Evolutionary conservation across 2,888 invertebrate genomes (phyloP).

Genomic region (Catocala nupta): DNA sequence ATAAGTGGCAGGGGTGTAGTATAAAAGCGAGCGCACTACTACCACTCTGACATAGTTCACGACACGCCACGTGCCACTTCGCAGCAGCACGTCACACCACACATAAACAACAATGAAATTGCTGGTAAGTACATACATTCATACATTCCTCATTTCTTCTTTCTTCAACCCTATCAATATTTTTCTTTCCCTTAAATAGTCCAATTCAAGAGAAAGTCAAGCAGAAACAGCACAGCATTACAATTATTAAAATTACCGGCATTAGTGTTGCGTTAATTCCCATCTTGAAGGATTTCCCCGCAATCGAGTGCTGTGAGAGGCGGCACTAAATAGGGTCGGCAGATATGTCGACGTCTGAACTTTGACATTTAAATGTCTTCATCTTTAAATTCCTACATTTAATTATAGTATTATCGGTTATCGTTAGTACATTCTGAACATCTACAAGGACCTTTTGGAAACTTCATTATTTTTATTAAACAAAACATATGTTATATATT

Average conservation of each 20-base stretch:
- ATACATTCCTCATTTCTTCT: conserved; percentile 38
- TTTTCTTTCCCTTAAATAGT: not conserved
- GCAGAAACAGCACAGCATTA: not conserved
- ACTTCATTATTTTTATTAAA: conserved; percentile 19
- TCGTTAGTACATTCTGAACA: conserved; percentile 34
- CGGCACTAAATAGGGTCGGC: conserved; percentile 70
- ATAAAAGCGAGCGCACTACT: conserved; percentile 83
- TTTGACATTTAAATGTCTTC: conserved; percentile 74
- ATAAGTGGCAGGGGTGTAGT: conserved; percentile 85
- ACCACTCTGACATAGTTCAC: conserved; percentile 85
- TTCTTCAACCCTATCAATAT: conserved; percentile 26
- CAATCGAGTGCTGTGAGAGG: conserved; percentile 71
- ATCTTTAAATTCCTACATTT: conserved; percentile 69
- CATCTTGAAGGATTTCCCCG: conserved; percentile 63
- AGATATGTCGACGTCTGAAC: conserved; percentile 72
- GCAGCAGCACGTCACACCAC: conserved; percentile 69
- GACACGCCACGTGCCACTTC: conserved; percentile 75
- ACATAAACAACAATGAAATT: conserved; percentile 79
- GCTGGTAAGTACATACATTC: conserved; percentile 75
- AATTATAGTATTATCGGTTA: conserved; percentile 55
- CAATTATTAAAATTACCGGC: conserved; percentile 39
- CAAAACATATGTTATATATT: not conserved
- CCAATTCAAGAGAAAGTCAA: conserved; percentile 7
- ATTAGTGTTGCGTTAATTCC: conserved; percentile 48
- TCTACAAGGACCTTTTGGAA: conserved; percentile 24